Percentiles rank a stretch among this genome's conserved stretches.
These are phyloP conservation scores for Eledone cirrhosa DNA, from an alignment of 2,888 invertebrate species.

Conservation along the genomic window DNA sequence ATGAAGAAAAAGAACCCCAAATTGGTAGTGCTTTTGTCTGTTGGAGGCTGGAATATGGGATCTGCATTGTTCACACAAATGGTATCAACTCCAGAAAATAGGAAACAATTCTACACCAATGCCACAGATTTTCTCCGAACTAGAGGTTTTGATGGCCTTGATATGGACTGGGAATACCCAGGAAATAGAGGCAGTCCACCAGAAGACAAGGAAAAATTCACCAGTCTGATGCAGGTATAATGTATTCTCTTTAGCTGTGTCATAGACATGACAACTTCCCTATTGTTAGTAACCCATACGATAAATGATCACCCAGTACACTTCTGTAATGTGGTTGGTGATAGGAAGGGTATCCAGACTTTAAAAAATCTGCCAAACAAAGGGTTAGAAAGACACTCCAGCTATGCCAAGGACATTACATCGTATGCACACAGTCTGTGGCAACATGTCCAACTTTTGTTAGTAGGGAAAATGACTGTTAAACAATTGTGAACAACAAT, in stretches of 20 bases:
- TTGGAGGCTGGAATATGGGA: slow-evolving; percentile 96
- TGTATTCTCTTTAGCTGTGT: neutral
- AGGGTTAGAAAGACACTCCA: too few species aligned
- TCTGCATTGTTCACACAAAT: slow-evolving; percentile 69
- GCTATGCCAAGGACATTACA: too few species aligned
- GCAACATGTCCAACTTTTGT: too few species aligned
- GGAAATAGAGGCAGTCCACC: slow-evolving; percentile 47
- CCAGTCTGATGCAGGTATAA: slow-evolving; percentile 39
- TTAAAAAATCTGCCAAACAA: too few species aligned
- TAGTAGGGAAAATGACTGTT: too few species aligned
- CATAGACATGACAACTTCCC: too few species aligned
- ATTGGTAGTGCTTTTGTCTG: slow-evolving; percentile 80
- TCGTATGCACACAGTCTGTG: too few species aligned
- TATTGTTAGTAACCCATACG: neutral
- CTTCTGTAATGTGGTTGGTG: neutral
- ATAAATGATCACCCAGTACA: neutral
- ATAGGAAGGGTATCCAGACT: too few species aligned
- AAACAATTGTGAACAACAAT: neutral
- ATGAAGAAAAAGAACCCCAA: slow-evolving; percentile 67
- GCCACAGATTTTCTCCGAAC: slow-evolving; percentile 39
- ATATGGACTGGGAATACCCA: slow-evolving; percentile 94
- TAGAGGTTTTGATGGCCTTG: slow-evolving; percentile 82
- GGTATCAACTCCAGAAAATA: neutral
- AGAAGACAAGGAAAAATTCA: slow-evolving; percentile 49
- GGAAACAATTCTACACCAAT: slow-evolving; percentile 30